A percentile compares a stretch with the other conserved stretches of the same genome.
Conservation (phyloP, 2,888 invertebrate species). For the Seira sanloemensis region DNA sequence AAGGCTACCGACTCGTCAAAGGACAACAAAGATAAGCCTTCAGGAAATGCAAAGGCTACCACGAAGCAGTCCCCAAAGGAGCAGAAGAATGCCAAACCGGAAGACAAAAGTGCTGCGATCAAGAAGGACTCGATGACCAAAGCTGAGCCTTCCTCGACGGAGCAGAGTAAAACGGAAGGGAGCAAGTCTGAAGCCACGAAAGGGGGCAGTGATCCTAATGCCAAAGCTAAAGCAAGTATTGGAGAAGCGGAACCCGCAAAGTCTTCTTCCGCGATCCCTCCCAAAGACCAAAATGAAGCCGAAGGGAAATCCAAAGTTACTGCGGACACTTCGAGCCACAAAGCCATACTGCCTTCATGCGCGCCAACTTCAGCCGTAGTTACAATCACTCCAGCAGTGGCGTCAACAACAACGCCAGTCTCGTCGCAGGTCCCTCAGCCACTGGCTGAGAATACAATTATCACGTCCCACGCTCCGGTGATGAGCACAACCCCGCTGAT, state of each 20-base stretch:
- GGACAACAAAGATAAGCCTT: background rate
- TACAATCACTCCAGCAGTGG: slow-evolving; percentile 22
- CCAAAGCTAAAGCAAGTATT: slow-evolving; percentile 2
- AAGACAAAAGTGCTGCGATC: background rate
- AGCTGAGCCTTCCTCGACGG: background rate
- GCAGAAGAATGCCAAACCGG: background rate
- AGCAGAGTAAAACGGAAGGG: slow-evolving; percentile 26
- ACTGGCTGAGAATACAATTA: slow-evolving; percentile 48
- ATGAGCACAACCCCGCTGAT: slow-evolving; percentile 57
- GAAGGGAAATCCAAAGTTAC: slow-evolving; percentile 47
- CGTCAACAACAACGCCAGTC: slow-evolving; percentile 24
- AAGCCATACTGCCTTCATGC: background rate
- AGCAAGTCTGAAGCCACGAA: slow-evolving; percentile 25
- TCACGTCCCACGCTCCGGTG: slow-evolving; percentile 52
- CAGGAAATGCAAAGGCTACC: background rate
- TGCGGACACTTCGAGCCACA: slow-evolving; percentile 27
- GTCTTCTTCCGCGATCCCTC: background rate
- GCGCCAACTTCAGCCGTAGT: background rate
- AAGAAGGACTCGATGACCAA: background rate
- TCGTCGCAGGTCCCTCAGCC: slow-evolving; percentile 17
- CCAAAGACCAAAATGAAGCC: background rate
- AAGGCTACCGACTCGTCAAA: background rate
- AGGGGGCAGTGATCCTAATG: slow-evolving; percentile 26
- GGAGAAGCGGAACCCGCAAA: background rate
- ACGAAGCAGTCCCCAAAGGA: background rate